Percentiles rank a stretch among this genome's conserved stretches.
These are phyloP conservation scores for Sterrhoptilus dennistouni DNA, from an alignment of 2,113 vertebrate species.

Conservation along the genomic window DNA sequence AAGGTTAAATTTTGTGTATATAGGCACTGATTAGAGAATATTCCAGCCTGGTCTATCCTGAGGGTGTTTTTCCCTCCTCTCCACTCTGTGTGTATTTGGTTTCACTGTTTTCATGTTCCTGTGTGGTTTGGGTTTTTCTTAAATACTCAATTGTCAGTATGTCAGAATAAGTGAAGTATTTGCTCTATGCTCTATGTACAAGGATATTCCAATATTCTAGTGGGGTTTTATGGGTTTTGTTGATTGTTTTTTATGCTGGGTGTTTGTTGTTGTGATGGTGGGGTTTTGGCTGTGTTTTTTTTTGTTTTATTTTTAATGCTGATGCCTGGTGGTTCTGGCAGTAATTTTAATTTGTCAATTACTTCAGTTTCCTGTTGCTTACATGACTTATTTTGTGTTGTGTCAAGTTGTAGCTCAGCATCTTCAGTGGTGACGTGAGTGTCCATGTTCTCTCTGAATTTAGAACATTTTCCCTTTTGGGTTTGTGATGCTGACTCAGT, in stretches of 20 bases:
- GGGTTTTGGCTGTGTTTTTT: not conserved
- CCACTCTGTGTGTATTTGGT: accelerated
- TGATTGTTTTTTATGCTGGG: not conserved
- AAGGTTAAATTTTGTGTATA: not conserved
- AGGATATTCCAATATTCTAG: not conserved
- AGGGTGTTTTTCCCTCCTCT: not conserved
- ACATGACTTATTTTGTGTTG: not conserved
- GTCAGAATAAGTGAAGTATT: not conserved
- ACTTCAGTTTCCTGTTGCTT: not conserved
- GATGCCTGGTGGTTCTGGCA: not conserved
- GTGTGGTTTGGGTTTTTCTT: not conserved
- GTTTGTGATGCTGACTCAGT: not conserved
- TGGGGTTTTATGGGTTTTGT: not conserved
- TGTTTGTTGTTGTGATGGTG: not conserved
- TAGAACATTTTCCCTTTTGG: not conserved
- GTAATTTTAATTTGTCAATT: not conserved
- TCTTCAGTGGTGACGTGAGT: accelerated
- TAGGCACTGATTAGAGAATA: not conserved
- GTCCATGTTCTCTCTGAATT: not conserved
- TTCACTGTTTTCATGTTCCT: not conserved
- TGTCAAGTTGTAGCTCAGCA: not conserved
- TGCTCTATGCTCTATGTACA: not conserved
- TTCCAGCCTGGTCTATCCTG: not conserved
- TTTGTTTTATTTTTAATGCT: not conserved
- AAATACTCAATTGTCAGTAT: accelerated